Percentiles rank a stretch among this genome's conserved stretches.
Evolutionary conservation across 2,797 vertebrate genomes (phyloP).

Genomic region (Acanthurus leucopareius): DNA sequence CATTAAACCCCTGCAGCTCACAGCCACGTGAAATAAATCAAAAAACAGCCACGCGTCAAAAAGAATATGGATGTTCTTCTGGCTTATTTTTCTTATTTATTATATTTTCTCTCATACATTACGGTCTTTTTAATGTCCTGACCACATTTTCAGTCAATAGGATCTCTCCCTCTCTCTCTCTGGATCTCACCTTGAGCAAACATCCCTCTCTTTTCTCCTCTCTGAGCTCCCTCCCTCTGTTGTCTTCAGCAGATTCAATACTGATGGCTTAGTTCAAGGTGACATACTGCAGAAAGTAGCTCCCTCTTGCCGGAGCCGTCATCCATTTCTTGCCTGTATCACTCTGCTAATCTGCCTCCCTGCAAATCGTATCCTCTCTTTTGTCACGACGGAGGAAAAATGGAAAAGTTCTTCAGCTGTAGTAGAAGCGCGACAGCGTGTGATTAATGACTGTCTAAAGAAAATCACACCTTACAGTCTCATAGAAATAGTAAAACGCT

Average conservation of each 20-base stretch:
- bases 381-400: conserved; percentile 34
- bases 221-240: conserved; percentile 16
- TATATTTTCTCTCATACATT: background rate
- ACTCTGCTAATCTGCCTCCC: conserved; percentile 33
- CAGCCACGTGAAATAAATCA: conserved; percentile 36
- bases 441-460: conserved; percentile 18
- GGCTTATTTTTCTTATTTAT: conserved; percentile 3
- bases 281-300: conserved; percentile 47
- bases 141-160: conserved; percentile 6
- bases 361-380: conserved; percentile 36
- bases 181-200: background rate
- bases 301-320: conserved; percentile 28
- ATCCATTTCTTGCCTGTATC: conserved; percentile 36
- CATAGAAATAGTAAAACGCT: background rate
- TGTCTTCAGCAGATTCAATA: conserved; percentile 44
- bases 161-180: background rate
- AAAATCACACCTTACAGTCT: conserved; percentile 31
- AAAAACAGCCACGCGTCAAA: conserved; percentile 37
- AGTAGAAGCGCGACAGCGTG: background rate
- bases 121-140: background rate
- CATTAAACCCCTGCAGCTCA: conserved; percentile 31
- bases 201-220: background rate
- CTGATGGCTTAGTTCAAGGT: conserved; percentile 62
- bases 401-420: background rate
- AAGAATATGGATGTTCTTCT: conserved; percentile 19